Conservation (phyloP, 1,140 invertebrate species). For the Macrosteles quadrilineatus region DNA sequence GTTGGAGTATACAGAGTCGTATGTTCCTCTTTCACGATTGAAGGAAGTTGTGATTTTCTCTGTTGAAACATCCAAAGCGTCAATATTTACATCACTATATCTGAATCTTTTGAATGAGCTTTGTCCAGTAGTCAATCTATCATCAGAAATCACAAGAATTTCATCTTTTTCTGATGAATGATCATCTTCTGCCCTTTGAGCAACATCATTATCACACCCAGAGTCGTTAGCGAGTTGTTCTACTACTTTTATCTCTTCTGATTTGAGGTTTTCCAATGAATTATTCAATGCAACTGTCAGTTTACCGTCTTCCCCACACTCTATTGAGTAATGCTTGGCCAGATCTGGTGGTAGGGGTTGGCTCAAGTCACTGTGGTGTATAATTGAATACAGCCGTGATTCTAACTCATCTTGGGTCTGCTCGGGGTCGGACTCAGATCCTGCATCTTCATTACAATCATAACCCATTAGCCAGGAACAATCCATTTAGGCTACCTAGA, state of each 20-base stretch:
- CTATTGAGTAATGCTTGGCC: not conserved
- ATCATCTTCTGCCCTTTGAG: not conserved
- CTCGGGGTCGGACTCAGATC: conserved; percentile 15
- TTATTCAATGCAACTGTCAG: conserved; percentile 2
- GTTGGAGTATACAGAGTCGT: not conserved
- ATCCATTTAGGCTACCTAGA: too few relatives aligned
- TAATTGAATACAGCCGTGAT: conserved; percentile 31
- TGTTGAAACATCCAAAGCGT: too few relatives aligned
- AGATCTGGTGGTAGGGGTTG: conserved; percentile 32
- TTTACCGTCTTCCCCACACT: not conserved
- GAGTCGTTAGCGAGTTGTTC: not conserved
- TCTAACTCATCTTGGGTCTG: conserved; percentile 29
- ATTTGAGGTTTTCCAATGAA: conserved; percentile 5
- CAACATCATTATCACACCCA: not conserved
- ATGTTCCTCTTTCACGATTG: not conserved
- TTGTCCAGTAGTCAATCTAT: not conserved
- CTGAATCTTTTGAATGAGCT: not conserved
- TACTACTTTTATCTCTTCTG: not conserved
- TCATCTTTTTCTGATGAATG: not conserved
- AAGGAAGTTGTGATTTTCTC: too few relatives aligned
- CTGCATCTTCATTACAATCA: not conserved
- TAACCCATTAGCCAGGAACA: not conserved
- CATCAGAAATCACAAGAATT: not conserved
- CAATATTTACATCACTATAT: conserved; percentile 11
- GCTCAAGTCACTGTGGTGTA: conserved; percentile 35